Percentiles rank a stretch among this genome's conserved stretches.
Evolutionary conservation across 64 coral and sea anemone genomes (phyloP).

Genomic region (Pocillopora verrucosa): DNA sequence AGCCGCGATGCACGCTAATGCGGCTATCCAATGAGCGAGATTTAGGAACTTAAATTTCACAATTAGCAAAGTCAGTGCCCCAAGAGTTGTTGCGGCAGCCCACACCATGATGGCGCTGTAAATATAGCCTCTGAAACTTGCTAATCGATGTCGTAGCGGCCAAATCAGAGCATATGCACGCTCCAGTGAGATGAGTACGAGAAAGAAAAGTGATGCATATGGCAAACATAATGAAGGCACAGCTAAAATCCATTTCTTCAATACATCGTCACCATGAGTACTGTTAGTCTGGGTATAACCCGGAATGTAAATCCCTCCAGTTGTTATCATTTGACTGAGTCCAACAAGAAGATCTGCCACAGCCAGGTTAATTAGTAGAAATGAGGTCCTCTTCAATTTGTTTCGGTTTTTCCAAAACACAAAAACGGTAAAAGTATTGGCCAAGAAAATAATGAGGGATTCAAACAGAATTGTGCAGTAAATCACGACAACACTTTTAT

Average conservation of each 20-base stretch:
- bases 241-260: too few relatives aligned
- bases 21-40: too few relatives aligned
- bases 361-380: constrained; percentile 10
- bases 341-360: neutral
- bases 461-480: too few relatives aligned
- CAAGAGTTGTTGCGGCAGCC: neutral
- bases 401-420: neutral
- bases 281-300: neutral
- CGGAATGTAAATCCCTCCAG: neutral
- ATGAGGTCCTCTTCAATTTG: neutral
- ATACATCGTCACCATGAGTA: neutral
- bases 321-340: neutral
- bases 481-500: too few relatives aligned
- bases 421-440: neutral
- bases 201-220: neutral
- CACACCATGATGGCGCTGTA: neutral
- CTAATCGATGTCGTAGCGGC: neutral
- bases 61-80: neutral
- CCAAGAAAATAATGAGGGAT: neutral
- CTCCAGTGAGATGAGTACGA: neutral
- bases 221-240: too few relatives aligned
- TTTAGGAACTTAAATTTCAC: too few relatives aligned
- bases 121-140: neutral
- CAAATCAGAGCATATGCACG: neutral
- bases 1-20: too few relatives aligned